A percentile compares a stretch with the other conserved stretches of the same genome.
Evolutionary conservation across 2,888 invertebrate genomes (phyloP).

Genomic region (Congeria kusceri): DNA sequence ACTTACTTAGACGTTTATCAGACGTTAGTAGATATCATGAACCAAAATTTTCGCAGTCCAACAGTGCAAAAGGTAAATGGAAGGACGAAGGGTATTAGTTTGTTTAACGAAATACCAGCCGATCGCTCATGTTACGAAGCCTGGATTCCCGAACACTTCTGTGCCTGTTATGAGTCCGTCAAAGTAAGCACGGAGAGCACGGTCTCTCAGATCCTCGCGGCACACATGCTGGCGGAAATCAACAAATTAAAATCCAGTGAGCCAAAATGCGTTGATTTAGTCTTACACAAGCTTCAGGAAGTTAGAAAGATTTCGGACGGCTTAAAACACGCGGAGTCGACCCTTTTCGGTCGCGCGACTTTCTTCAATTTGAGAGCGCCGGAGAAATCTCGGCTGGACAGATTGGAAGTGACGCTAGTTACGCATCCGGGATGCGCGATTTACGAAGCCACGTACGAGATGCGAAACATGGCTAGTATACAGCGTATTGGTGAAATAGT

Average conservation of each 20-base stretch:
- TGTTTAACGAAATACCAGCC: slow-evolving; percentile 91
- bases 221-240: slow-evolving; percentile 26
- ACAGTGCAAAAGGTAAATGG: slow-evolving; percentile 13
- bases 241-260: slow-evolving; percentile 29
- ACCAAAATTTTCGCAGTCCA: slow-evolving; percentile 56
- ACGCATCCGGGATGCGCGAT: slow-evolving; percentile 49
- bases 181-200: not conserved
- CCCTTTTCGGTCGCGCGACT: slow-evolving; percentile 50
- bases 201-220: slow-evolving; percentile 13
- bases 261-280: slow-evolving; percentile 32
- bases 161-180: slow-evolving; percentile 56
- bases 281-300: slow-evolving; percentile 40
- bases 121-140: slow-evolving; percentile 92
- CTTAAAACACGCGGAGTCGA: slow-evolving; percentile 45
- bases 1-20: slow-evolving; percentile 94
- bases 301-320: slow-evolving; percentile 39
- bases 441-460: slow-evolving; percentile 49
- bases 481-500: slow-evolving; percentile 37
- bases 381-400: slow-evolving; percentile 26
- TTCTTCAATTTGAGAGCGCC: slow-evolving; percentile 57
- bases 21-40: slow-evolving; percentile 90
- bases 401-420: slow-evolving; percentile 46
- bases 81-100: slow-evolving; percentile 86
- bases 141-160: slow-evolving; percentile 90
- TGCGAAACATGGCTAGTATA: not conserved